Conservation (phyloP, 2,113 vertebrate species). For the Origma solitaria region DNA sequence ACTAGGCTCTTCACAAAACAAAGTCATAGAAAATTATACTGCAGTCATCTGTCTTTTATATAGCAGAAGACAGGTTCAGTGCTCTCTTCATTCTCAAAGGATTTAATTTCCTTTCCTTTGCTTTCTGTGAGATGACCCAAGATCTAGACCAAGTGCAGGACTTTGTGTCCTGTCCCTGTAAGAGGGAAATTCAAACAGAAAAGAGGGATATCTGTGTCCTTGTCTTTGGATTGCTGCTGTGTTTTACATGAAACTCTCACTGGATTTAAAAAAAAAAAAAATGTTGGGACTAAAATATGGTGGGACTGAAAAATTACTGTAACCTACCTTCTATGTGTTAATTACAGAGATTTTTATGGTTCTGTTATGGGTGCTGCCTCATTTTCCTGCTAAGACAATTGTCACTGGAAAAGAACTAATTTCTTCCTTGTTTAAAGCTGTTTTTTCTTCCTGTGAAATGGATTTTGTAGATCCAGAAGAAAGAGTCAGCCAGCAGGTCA, state of each 20-base stretch:
- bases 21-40: neutral
- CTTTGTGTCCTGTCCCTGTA: neutral
- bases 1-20: neutral
- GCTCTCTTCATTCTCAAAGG: neutral
- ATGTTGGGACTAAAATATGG: neutral
- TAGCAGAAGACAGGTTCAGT: neutral
- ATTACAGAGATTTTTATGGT: neutral
- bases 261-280: neutral
- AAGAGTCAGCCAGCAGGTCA: neutral
- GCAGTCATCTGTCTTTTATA: neutral
- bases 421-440: neutral
- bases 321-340: neutral
- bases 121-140: neutral
- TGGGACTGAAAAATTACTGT: neutral
- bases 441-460: neutral
- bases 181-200: neutral
- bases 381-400: neutral
- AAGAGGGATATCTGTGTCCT: neutral
- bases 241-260: neutral
- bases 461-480: neutral
- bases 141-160: neutral
- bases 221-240: neutral
- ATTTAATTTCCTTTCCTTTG: neutral
- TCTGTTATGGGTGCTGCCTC: neutral
- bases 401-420: neutral